Evolutionary conservation across 2,113 vertebrate genomes (phyloP).

Genomic region (Melanotaenia duboulayi): DNA sequence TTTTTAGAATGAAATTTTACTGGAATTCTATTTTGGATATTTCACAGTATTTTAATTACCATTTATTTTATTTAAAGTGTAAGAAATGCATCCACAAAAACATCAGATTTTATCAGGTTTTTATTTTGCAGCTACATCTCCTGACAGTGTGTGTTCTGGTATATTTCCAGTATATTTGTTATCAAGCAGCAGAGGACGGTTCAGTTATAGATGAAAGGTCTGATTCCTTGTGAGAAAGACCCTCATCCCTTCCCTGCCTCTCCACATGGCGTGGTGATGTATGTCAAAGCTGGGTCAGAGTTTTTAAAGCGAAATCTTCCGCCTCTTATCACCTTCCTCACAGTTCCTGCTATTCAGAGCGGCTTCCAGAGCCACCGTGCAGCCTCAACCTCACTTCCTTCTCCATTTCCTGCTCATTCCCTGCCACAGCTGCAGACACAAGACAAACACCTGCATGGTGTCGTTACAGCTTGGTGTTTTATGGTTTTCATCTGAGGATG

Average conservation of each 20-base stretch:
- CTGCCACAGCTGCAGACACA: constrained; percentile 18
- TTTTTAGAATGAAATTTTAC: too few species aligned
- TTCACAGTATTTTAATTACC: too few species aligned
- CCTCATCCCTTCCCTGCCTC: constrained; percentile 10
- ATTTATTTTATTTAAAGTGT: too few species aligned
- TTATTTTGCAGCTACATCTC: constrained; percentile 12
- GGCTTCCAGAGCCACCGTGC: constrained; percentile 53
- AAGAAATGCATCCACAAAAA: too few species aligned
- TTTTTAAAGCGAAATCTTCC: constrained; percentile 56
- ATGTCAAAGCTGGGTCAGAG: constrained; percentile 36
- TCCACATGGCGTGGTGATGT: not conserved
- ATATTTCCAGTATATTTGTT: constrained; percentile 2
- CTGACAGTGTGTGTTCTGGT: not conserved
- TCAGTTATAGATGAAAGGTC: constrained; percentile 64
- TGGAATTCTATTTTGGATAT: too few species aligned
- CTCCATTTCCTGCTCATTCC: constrained; percentile 59
- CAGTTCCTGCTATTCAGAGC: constrained; percentile 65
- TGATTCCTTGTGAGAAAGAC: constrained; percentile 56
- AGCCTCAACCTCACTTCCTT: constrained; percentile 70
- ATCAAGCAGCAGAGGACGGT: constrained; percentile 38
- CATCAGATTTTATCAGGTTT: not conserved
- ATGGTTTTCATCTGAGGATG: not conserved
- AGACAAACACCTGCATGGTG: constrained; percentile 32
- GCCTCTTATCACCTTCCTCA: constrained; percentile 60
- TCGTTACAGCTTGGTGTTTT: not conserved